phyloP scores from a whole-genome alignment of 2,888 invertebrate genomes.

The Drosophila emarginata region DNA sequence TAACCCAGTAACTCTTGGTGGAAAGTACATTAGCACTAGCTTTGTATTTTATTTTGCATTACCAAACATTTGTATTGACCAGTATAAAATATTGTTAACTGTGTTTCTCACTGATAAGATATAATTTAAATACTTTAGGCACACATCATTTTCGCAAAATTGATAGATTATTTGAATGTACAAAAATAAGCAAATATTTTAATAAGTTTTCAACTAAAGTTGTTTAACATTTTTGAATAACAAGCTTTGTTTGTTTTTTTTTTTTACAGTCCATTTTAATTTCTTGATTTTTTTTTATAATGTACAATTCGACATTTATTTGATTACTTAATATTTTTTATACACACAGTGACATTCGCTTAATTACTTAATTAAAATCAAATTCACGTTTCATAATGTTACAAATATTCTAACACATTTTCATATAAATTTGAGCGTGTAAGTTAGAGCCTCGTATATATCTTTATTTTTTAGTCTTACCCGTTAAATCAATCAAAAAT shows the following conservation, averaged over 20 bases:
- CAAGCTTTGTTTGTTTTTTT: not conserved
- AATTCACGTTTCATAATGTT: not conserved
- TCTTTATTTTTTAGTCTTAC: not conserved
- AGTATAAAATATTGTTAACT: not conserved
- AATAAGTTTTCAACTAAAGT: not conserved
- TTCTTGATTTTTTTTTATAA: not conserved
- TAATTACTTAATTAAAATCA: constrained; percentile 4
- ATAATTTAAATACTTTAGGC: not conserved
- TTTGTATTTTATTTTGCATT: too few species aligned
- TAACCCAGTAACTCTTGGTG: not conserved
- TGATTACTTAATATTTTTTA: not conserved
- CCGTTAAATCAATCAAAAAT: constrained; percentile 3
- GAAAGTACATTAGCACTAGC: not conserved
- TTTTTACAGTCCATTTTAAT: not conserved
- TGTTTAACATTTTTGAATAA: not conserved
- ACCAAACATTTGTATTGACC: too few species aligned
- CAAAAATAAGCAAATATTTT: not conserved
- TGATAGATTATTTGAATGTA: not conserved
- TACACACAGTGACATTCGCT: not conserved
- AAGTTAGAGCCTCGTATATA: not conserved
- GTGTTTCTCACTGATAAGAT: not conserved
- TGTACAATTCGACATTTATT: not conserved
- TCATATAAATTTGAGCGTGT: not conserved
- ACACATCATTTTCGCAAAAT: not conserved
- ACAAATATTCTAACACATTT: not conserved